These are phyloP conservation scores for Melanostoma scalare DNA, from an alignment of 2,888 invertebrate genomes.

Conservation along the genomic window DNA sequence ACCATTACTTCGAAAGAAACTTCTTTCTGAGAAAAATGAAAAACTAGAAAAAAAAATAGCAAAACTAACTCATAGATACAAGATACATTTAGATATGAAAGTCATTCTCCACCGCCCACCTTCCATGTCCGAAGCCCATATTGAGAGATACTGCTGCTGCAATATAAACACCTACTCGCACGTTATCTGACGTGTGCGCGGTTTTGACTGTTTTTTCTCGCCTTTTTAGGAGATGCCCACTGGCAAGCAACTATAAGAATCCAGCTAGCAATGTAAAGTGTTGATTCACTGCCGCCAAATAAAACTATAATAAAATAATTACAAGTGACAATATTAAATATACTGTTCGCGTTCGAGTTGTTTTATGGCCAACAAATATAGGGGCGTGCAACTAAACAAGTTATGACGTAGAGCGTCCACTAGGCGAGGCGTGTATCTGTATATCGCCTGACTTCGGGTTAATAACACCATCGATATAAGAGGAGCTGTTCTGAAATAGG, in stretches of 20 bases:
- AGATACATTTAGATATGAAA: conserved; percentile 25
- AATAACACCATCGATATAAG: conserved; percentile 47
- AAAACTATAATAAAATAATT: conserved; percentile 36
- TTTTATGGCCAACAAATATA: conserved; percentile 34
- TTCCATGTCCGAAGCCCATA: conserved; percentile 12
- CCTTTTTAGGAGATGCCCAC: conserved; percentile 65
- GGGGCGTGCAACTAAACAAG: conserved; percentile 34
- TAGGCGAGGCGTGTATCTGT: conserved; percentile 29
- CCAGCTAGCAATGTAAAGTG: neutral
- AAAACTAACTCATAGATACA: conserved; percentile 13
- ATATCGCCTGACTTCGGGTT: conserved; percentile 39
- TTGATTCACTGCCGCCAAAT: conserved; percentile 39
- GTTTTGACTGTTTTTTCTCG: conserved; percentile 43
- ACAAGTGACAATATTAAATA: conserved; percentile 42
- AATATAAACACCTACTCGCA: conserved; percentile 59
- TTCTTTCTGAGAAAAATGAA: conserved; percentile 25
- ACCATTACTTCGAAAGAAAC: conserved; percentile 20
- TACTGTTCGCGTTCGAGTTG: conserved; percentile 30
- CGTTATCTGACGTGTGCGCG: conserved; percentile 47
- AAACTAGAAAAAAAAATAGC: conserved; percentile 1
- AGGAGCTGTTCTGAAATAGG: conserved; percentile 41
- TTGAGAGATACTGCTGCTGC: conserved; percentile 36
- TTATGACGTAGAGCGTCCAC: conserved; percentile 32
- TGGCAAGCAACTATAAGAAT: neutral
- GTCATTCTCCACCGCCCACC: conserved; percentile 58